Conservation (phyloP, 2,797 vertebrate species). For the Synanceia verrucosa region DNA sequence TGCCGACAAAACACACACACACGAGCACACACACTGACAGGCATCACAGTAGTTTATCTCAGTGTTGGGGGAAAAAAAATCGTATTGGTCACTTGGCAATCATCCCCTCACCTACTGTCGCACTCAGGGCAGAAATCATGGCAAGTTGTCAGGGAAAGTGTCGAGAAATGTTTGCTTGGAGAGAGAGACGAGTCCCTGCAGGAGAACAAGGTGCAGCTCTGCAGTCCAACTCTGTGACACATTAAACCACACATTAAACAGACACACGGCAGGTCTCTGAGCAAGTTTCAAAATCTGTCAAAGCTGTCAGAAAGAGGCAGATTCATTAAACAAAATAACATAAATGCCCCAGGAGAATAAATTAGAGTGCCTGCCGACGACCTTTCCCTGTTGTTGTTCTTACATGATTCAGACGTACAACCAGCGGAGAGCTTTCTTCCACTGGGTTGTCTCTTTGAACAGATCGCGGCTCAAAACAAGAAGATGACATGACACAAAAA, state of each 20-base stretch:
- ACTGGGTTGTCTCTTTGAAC: conserved; percentile 52
- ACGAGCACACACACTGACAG: conserved; percentile 24
- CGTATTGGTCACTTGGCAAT: conserved; percentile 49
- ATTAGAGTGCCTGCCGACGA: conserved; percentile 52
- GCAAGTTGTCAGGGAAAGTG: conserved; percentile 60
- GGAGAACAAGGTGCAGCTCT: conserved; percentile 49
- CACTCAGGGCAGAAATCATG: conserved; percentile 53
- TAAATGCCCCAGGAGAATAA: conserved; percentile 47
- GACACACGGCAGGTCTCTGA: conserved; percentile 27
- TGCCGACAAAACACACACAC: conserved; percentile 11
- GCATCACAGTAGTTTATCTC: conserved; percentile 33
- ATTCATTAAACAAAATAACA: conserved; percentile 58
- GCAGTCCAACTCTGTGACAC: conserved; percentile 52
- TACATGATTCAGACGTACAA: conserved; percentile 23
- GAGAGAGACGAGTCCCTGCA: conserved; percentile 39
- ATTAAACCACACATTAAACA: conserved; percentile 45
- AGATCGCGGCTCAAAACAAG: conserved; percentile 52
- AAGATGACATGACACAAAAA: conserved; percentile 60
- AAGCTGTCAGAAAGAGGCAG: conserved; percentile 37
- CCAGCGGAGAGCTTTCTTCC: neutral
- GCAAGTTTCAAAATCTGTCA: conserved; percentile 50
- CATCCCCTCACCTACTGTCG: conserved; percentile 42
- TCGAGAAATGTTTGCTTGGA: conserved; percentile 54
- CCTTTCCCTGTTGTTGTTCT: conserved; percentile 49
- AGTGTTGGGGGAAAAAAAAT: neutral